phyloP scores from a whole-genome alignment of 2,797 vertebrate genomes.

The Merluccius polli region DNA sequence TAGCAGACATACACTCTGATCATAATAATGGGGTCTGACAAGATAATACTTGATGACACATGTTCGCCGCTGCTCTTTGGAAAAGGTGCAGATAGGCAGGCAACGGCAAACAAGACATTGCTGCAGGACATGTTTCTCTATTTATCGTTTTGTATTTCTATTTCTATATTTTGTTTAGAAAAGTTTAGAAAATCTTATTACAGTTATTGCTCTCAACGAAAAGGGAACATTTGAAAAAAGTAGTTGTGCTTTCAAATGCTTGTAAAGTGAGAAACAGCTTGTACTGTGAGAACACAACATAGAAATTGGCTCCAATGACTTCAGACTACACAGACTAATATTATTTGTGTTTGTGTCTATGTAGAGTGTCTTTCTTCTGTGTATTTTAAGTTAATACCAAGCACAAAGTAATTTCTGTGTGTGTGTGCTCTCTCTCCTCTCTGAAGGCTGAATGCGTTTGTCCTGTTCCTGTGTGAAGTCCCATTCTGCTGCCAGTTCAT shows the following conservation, averaged over 20 bases:
- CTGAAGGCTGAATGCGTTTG: conserved; percentile 87
- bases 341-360: conserved; percentile 8
- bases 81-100: no score
- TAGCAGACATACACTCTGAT: not conserved
- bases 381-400: not conserved
- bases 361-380: not conserved
- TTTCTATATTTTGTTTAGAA: not conserved
- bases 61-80: not conserved
- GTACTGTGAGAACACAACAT: not conserved
- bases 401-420: not conserved
- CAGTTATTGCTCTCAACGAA: not conserved
- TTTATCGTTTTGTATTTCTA: not conserved
- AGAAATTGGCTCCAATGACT: not conserved
- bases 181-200: not conserved
- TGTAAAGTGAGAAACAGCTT: not conserved
- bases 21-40: not conserved
- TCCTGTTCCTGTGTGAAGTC: conserved; percentile 91
- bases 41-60: not conserved
- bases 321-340: not conserved
- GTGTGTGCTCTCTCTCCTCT: conserved; percentile 25
- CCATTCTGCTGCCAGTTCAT: conserved; percentile 98
- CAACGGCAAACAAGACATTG: not conserved
- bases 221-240: not conserved
- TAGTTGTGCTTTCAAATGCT: not conserved
- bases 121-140: not conserved